Percentiles rank a stretch among this genome's conserved stretches.
Evolutionary conservation across 2,113 vertebrate genomes (phyloP).

Genomic region (Pagrus major): DNA sequence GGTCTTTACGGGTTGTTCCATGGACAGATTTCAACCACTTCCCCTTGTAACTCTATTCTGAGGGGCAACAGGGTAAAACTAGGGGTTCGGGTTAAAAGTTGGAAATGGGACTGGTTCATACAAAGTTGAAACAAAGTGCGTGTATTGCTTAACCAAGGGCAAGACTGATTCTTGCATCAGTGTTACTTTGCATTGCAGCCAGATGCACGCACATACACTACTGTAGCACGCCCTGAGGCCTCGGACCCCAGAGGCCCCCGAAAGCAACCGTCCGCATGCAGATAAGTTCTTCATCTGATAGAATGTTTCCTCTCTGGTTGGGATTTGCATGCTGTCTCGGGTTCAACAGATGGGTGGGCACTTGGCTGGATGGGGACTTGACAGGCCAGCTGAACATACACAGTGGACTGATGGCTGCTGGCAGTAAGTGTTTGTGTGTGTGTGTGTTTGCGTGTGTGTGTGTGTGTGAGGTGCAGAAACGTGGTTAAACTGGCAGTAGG

Average conservation of each 20-base stretch:
- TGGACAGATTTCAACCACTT: too few species aligned
- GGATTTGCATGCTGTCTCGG: conserved; percentile 67
- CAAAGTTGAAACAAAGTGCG: conserved; percentile 5
- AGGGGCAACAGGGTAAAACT: too few species aligned
- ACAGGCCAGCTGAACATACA: conserved; percentile 68
- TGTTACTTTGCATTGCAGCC: conserved; percentile 17
- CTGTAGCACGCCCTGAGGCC: conserved; percentile 22
- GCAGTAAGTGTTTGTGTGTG: conserved; percentile 19
- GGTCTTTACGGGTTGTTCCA: too few species aligned
- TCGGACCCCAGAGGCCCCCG: conserved; percentile 16
- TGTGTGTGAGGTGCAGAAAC: conserved; percentile 10
- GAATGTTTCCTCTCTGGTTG: conserved; percentile 45
- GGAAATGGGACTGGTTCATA: not conserved
- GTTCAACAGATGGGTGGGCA: conserved; percentile 70
- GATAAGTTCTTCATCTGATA: conserved; percentile 53
- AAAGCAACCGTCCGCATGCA: conserved; percentile 47
- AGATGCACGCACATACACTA: not conserved
- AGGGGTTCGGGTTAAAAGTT: too few species aligned
- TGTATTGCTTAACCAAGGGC: conserved; percentile 8
- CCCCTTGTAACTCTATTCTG: too few species aligned
- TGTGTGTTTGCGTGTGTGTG: conserved; percentile 13
- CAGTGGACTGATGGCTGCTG: conserved; percentile 50
- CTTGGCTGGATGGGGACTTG: conserved; percentile 65
- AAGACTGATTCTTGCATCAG: conserved; percentile 10
- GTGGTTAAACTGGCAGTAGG: conserved; percentile 21